A percentile compares a stretch with the other conserved stretches of the same genome.
phyloP scores from a whole-genome alignment of 2,888 invertebrate species.

The Lepas anatifera region DNA sequence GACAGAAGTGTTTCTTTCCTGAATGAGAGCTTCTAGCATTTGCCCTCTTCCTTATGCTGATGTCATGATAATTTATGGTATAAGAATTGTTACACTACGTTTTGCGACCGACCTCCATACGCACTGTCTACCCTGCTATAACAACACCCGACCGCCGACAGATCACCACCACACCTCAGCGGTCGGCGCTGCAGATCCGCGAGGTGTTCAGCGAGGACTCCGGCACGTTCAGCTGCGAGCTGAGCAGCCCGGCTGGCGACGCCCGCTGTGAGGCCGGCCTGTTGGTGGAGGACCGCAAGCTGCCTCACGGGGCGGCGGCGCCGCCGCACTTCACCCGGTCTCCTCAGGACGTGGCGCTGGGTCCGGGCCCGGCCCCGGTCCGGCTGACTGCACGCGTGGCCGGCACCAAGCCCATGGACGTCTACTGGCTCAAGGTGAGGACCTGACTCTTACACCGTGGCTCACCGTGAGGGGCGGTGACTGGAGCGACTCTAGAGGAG shows the following conservation, averaged over 20 bases:
- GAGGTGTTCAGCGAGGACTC: constrained; percentile 91
- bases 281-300: constrained; percentile 64
- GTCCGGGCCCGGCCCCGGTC: constrained; percentile 63
- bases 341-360: constrained; percentile 62
- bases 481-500: no score
- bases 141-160: constrained; percentile 35
- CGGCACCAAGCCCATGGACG: constrained; percentile 81
- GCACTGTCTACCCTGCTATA: no score
- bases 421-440: constrained; percentile 65
- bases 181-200: constrained; percentile 74
- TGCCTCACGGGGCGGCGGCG: constrained; percentile 46
- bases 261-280: constrained; percentile 96
- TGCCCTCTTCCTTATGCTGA: no score
- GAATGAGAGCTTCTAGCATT: no score
- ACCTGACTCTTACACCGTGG: no score
- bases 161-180: constrained; percentile 78
- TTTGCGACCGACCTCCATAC: not conserved
- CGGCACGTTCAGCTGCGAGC: constrained; percentile 84
- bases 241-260: constrained; percentile 90
- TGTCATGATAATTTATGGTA: no score
- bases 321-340: constrained; percentile 83
- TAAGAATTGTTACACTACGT: no score
- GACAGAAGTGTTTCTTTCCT: no score
- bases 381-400: constrained; percentile 73
- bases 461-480: no score